These are phyloP conservation scores for Acleris literana DNA, from an alignment of 2,888 invertebrate species.

Conservation along the genomic window DNA sequence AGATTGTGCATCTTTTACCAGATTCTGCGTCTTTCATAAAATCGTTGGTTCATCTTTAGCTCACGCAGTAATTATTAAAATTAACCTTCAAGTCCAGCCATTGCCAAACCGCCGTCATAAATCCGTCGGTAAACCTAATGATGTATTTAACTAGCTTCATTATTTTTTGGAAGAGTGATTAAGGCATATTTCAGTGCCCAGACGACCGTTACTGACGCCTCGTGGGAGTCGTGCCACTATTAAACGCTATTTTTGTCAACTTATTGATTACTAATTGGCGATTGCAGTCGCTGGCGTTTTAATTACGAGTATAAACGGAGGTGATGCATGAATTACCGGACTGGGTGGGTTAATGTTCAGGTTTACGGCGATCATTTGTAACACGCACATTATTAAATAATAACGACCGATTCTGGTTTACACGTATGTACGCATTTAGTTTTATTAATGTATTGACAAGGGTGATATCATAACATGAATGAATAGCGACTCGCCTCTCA, in stretches of 20 bases:
- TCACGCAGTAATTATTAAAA: background rate
- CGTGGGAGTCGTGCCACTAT: background rate
- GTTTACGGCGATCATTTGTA: background rate
- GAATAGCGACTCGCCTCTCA: too few species aligned
- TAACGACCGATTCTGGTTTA: too few species aligned
- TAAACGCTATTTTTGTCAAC: constrained; percentile 29
- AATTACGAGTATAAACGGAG: too few species aligned
- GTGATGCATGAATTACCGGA: too few species aligned
- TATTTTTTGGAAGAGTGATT: constrained; percentile 34
- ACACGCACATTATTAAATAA: background rate
- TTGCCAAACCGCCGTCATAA: constrained; percentile 23
- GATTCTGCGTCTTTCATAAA: too few species aligned
- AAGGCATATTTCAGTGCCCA: constrained; percentile 31
- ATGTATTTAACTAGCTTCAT: constrained; percentile 25
- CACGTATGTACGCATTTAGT: too few species aligned
- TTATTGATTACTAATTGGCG: constrained; percentile 1
- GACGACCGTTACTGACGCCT: constrained; percentile 10
- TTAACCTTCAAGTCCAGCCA: background rate
- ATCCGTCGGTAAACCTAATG: constrained; percentile 23
- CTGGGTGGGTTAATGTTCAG: too few species aligned
- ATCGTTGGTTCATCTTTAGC: too few species aligned
- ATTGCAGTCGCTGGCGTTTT: too few species aligned
- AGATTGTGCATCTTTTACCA: too few species aligned
- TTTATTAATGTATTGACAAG: too few species aligned
- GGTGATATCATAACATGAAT: too few species aligned